Evolutionary conservation across 1,140 invertebrate species (phyloP).

Genomic region (Araneus ventricosus): DNA sequence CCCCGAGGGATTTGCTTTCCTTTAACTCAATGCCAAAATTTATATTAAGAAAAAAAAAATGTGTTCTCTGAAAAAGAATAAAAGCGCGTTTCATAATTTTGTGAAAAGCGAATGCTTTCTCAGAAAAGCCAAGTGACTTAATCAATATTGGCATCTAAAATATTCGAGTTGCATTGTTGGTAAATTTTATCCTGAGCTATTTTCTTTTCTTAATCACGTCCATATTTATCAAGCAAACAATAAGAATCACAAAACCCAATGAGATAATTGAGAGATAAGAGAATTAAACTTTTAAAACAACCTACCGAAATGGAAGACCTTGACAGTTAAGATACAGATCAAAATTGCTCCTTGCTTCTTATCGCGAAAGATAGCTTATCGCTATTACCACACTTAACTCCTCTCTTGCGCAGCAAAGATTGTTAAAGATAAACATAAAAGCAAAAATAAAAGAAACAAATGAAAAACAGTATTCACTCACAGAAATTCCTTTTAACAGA

Average conservation of each 20-base stretch:
- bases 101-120: too few species aligned
- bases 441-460: not conserved
- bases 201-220: not conserved
- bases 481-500: not conserved
- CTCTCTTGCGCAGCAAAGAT: not conserved
- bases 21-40: too few species aligned
- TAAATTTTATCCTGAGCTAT: not conserved
- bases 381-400: not conserved
- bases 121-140: too few species aligned
- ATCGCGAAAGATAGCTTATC: constrained; percentile 43
- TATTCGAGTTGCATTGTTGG: not conserved
- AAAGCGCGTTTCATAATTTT: not conserved
- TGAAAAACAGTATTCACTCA: not conserved
- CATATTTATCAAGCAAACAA: not conserved
- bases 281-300: constrained; percentile 3
- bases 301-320: constrained; percentile 6
- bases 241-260: not conserved
- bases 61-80: too few species aligned
- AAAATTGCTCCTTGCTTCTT: constrained; percentile 50
- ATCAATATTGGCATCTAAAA: too few species aligned
- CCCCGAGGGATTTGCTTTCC: too few species aligned
- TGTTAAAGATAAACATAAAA: constrained; percentile 32
- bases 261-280: constrained; percentile 13
- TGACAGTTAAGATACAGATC: constrained; percentile 45
- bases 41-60: too few species aligned